These are phyloP conservation scores for Chloropsis hardwickii DNA, from an alignment of 2,113 vertebrate genomes.

Conservation along the genomic window DNA sequence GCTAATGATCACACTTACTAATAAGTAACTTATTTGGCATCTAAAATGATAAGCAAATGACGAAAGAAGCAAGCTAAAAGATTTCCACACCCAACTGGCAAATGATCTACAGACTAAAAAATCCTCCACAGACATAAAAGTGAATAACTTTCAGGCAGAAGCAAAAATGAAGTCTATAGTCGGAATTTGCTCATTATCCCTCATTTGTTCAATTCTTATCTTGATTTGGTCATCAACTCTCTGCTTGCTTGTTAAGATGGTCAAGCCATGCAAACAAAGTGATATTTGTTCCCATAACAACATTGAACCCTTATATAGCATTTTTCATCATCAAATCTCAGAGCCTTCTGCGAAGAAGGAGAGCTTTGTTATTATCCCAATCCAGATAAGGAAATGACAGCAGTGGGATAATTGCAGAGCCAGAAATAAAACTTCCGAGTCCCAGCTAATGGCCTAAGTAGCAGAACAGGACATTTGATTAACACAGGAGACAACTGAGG, in stretches of 20 bases:
- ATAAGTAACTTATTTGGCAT: neutral
- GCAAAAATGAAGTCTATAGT: neutral
- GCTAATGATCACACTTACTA: neutral
- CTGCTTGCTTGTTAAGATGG: neutral
- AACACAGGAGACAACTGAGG: neutral
- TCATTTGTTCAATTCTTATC: conserved; percentile 13
- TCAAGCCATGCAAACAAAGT: conserved; percentile 26
- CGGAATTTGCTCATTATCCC: neutral
- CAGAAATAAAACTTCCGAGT: conserved; percentile 56
- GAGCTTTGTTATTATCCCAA: conserved; percentile 16
- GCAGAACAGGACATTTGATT: neutral
- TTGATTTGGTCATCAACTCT: neutral
- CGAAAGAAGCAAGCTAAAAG: neutral
- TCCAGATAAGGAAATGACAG: conserved; percentile 26
- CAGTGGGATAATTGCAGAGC: conserved; percentile 31
- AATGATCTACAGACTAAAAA: neutral
- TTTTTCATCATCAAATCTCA: neutral
- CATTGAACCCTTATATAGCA: neutral
- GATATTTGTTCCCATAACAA: conserved; percentile 15
- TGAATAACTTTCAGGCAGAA: neutral
- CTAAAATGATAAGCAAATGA: neutral
- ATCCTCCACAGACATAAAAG: neutral
- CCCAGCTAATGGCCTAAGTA: neutral
- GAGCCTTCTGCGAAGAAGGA: conserved; percentile 1
- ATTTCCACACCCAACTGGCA: neutral